Percentiles rank a stretch among this genome's conserved stretches.
Conservation (phyloP, 64 coral and sea anemone species). For the Actinia tenebrosa region DNA sequence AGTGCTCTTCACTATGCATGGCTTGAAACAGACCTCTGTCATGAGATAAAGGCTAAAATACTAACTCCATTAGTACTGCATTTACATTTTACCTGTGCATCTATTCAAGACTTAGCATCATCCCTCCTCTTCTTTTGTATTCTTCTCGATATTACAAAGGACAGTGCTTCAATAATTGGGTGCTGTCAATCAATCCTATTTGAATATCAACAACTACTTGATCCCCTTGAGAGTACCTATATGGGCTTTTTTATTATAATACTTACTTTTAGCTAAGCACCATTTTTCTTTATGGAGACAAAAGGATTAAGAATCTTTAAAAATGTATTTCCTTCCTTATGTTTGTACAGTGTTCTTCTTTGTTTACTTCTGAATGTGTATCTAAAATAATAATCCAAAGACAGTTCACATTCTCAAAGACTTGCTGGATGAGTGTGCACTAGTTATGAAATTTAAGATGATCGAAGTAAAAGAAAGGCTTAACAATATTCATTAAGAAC, state of each 20-base stretch:
- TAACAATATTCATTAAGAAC: neutral
- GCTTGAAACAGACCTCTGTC: neutral
- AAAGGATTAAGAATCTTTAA: neutral
- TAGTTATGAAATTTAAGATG: neutral
- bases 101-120: constrained; percentile 7
- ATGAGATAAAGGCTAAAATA: neutral
- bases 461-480: no score
- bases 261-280: neutral
- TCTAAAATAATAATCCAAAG: neutral
- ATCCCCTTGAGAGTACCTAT: neutral
- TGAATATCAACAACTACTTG: constrained; percentile 14
- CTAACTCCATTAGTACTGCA: neutral
- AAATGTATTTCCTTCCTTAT: neutral
- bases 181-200: constrained; percentile 13
- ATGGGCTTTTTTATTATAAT: neutral
- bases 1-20: neutral
- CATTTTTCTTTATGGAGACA: neutral
- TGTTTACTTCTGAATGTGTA: neutral
- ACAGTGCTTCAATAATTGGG: neutral
- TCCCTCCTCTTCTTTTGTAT: constrained; percentile 9
- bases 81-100: neutral
- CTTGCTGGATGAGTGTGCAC: neutral
- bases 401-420: neutral
- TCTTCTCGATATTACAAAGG: neutral
- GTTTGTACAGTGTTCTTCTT: neutral